Conservation (phyloP, 1,140 invertebrate species). For the Heliothis virescens region DNA sequence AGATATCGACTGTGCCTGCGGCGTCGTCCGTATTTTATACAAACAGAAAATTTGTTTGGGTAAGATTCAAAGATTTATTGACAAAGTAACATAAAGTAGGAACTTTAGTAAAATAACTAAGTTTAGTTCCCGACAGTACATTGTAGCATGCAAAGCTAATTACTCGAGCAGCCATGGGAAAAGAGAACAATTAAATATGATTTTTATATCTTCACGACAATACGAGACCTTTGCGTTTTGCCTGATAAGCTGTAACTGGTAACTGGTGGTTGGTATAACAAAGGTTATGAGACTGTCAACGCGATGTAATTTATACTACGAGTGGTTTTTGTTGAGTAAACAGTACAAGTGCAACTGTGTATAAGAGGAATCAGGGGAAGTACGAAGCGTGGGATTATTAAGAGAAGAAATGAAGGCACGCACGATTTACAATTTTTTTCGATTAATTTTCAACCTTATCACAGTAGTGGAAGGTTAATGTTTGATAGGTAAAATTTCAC, state of each 20-base stretch:
- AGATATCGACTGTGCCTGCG: too few relatives aligned
- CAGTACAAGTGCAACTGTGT: background rate
- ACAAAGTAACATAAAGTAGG: background rate
- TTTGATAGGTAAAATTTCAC: background rate
- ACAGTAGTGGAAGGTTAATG: background rate
- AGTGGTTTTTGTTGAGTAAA: background rate
- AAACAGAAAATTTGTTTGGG: too few relatives aligned
- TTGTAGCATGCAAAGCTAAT: background rate
- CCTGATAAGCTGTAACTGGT: background rate
- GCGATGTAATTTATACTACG: background rate
- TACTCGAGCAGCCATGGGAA: conserved; percentile 16
- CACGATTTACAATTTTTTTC: too few relatives aligned
- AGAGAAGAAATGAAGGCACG: too few relatives aligned
- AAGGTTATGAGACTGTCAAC: conserved; percentile 20
- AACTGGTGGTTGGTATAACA: background rate
- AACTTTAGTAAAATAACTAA: background rate
- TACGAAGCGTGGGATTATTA: too few relatives aligned
- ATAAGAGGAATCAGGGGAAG: too few relatives aligned
- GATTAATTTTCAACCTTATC: too few relatives aligned
- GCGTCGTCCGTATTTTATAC: too few relatives aligned
- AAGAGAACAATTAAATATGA: conserved; percentile 12
- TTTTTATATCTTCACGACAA: conserved; percentile 26
- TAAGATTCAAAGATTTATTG: too few relatives aligned
- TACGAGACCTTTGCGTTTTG: conserved; percentile 29
- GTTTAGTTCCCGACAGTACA: background rate